Evolutionary conservation across 2,113 vertebrate species (phyloP).

Genomic region (Festucalex cinctus): DNA sequence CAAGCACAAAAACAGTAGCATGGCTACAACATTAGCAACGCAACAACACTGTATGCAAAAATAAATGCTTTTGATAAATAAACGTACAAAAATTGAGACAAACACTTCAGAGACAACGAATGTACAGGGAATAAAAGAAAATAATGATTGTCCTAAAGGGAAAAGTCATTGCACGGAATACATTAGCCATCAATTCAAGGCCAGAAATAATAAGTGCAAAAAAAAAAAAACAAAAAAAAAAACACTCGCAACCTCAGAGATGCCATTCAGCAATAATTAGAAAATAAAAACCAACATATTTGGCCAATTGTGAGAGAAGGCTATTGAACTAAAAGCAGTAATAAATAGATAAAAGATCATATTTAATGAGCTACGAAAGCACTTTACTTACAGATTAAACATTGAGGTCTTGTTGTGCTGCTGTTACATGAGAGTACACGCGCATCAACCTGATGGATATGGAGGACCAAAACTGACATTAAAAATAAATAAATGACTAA

Average conservation of each 20-base stretch:
- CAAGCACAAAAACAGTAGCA: slow-evolving; percentile 49
- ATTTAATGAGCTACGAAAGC: slow-evolving; percentile 1
- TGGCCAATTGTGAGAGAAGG: neutral
- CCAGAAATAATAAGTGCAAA: slow-evolving; percentile 20
- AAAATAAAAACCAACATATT: slow-evolving; percentile 11
- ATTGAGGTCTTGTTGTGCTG: slow-evolving; percentile 30
- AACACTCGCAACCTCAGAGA: slow-evolving; percentile 11
- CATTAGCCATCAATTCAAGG: slow-evolving; percentile 20
- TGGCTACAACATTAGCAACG: slow-evolving; percentile 37
- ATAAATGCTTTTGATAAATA: slow-evolving; percentile 39
- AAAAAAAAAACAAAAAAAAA: slow-evolving; percentile 24
- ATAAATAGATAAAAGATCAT: neutral
- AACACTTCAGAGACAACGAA: slow-evolving; percentile 25
- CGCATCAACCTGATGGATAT: slow-evolving; percentile 34
- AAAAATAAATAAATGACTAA: too few relatives aligned
- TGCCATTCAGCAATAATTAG: neutral
- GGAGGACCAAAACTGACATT: too few relatives aligned
- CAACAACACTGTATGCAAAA: slow-evolving; percentile 30
- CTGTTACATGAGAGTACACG: slow-evolving; percentile 19
- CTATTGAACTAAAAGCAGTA: slow-evolving; percentile 9
- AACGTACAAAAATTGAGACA: slow-evolving; percentile 22
- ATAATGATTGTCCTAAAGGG: slow-evolving; percentile 58
- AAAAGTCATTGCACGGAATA: slow-evolving; percentile 54
- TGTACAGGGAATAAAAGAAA: slow-evolving; percentile 27
- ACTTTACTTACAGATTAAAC: slow-evolving; percentile 20